Conservation (phyloP, 2,888 invertebrate species). For the Erynnis tages region DNA sequence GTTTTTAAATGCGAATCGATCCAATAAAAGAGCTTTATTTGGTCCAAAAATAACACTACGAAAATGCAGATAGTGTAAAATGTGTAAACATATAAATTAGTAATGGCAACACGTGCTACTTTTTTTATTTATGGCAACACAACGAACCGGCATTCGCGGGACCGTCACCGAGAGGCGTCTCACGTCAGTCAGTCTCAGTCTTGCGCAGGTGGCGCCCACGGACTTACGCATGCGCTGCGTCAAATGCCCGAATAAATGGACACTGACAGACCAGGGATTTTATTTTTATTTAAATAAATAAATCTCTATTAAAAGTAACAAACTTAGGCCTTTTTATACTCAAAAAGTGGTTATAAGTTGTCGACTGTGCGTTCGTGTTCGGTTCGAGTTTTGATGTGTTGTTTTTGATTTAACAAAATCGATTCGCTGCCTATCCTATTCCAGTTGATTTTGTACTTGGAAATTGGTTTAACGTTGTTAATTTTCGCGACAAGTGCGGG, state of each 20-base stretch:
- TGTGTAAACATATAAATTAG: too few relatives aligned
- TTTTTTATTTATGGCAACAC: slow-evolving; percentile 5
- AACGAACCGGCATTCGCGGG: slow-evolving; percentile 33
- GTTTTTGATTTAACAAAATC: slow-evolving; percentile 56
- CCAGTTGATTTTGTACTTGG: slow-evolving; percentile 56
- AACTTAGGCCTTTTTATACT: slow-evolving; percentile 51
- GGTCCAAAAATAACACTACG: too few relatives aligned
- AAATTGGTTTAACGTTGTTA: slow-evolving; percentile 51
- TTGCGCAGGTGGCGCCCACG: slow-evolving; percentile 62
- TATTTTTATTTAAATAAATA: slow-evolving; percentile 47
- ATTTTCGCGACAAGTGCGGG: slow-evolving; percentile 70
- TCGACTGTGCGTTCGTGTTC: slow-evolving; percentile 37
- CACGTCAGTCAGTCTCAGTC: slow-evolving; percentile 44
- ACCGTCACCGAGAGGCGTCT: slow-evolving; percentile 38
- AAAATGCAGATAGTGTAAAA: too few relatives aligned
- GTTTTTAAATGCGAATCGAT: too few relatives aligned
- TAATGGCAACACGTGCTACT: too few relatives aligned
- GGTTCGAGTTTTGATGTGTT: slow-evolving; percentile 38
- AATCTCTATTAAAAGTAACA: slow-evolving; percentile 45
- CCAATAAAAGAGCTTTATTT: too few relatives aligned
- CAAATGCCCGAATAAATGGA: slow-evolving; percentile 52
- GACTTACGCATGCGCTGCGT: slow-evolving; percentile 51
- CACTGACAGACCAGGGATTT: slow-evolving; percentile 58
- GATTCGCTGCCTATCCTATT: slow-evolving; percentile 58
- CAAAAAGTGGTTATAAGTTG: slow-evolving; percentile 45